Evolutionary conservation across 2,113 vertebrate species (phyloP).

Genomic region (Paradoxurus hermaphroditus): DNA sequence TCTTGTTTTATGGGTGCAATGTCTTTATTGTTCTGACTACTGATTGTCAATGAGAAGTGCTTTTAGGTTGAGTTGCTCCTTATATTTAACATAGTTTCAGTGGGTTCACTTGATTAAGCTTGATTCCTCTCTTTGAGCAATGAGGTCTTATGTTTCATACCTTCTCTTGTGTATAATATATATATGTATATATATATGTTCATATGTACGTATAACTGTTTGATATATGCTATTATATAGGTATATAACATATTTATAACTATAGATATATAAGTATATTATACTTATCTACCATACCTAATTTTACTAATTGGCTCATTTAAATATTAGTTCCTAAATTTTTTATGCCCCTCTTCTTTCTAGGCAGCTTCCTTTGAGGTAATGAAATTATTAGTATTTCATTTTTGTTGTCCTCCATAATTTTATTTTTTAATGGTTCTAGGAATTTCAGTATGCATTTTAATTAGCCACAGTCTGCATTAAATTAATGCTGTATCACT

Average conservation of each 20-base stretch:
- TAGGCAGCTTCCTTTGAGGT: background rate
- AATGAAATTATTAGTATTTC: background rate
- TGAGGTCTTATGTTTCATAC: background rate
- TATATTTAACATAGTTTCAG: background rate
- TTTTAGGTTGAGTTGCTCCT: background rate
- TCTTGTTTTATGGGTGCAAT: background rate
- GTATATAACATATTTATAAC: background rate
- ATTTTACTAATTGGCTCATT: background rate
- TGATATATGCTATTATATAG: background rate
- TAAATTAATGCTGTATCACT: background rate
- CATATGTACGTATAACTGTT: background rate
- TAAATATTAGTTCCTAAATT: background rate
- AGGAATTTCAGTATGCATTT: background rate
- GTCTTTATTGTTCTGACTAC: background rate
- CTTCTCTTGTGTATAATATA: background rate
- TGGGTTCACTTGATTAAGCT: background rate
- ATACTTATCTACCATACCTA: background rate
- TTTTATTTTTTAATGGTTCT: background rate
- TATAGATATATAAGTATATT: background rate
- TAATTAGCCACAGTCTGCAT: background rate
- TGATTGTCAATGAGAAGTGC: background rate
- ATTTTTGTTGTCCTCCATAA: background rate
- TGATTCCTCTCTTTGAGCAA: background rate
- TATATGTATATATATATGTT: background rate
- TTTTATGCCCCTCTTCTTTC: background rate